Percentiles rank a stretch among this genome's conserved stretches.
These are phyloP conservation scores for Cephalotes varians DNA, from an alignment of 2,888 invertebrate species.

Conservation along the genomic window DNA sequence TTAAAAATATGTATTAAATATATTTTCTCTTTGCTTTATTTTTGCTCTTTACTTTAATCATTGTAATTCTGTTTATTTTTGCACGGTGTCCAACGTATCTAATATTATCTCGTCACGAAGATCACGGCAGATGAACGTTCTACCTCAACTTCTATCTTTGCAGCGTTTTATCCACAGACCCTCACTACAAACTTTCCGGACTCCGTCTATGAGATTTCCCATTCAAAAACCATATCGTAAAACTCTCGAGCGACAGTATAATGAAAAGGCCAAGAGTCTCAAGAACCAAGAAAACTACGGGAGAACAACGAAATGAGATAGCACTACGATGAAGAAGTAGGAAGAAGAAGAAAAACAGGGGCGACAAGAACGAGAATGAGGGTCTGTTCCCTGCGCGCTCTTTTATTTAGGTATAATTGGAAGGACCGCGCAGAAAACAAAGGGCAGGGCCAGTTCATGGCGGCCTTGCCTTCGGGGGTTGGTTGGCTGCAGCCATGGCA, in stretches of 20 bases:
- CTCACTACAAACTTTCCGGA: constrained; percentile 6
- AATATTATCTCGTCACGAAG: constrained; percentile 19
- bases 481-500: constrained; percentile 28
- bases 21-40: background rate
- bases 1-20: background rate
- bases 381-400: constrained; percentile 62
- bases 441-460: constrained; percentile 69
- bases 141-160: background rate
- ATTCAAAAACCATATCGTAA: constrained; percentile 52
- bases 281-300: constrained; percentile 48
- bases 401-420: constrained; percentile 81
- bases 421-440: constrained; percentile 75
- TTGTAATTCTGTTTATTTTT: constrained; percentile 8
- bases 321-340: constrained; percentile 4
- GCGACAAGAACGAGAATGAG: constrained; percentile 24
- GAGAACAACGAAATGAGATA: constrained; percentile 25
- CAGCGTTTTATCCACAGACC: background rate
- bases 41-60: background rate
- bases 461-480: constrained; percentile 31
- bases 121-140: constrained; percentile 15
- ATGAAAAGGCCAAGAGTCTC: constrained; percentile 48
- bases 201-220: constrained; percentile 65
- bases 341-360: constrained; percentile 10
- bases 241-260: constrained; percentile 28
- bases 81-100: background rate